These are phyloP conservation scores for Nasua narica DNA, from an alignment of 2,797 vertebrate genomes.

Conservation along the genomic window DNA sequence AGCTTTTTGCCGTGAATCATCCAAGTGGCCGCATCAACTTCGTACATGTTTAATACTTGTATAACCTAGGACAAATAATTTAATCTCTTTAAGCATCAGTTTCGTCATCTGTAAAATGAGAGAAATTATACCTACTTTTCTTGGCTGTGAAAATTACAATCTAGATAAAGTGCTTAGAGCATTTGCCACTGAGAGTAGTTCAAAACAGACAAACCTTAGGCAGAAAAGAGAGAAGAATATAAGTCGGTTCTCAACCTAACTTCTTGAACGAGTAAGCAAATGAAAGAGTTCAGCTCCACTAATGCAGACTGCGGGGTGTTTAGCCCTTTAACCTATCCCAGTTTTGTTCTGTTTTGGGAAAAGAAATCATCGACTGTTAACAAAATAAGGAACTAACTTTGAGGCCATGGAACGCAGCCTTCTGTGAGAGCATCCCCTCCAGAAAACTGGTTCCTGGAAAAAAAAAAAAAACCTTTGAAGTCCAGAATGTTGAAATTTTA, in stretches of 20 bases:
- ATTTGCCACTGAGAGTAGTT: background rate
- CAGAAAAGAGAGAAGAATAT: background rate
- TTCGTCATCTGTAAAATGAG: background rate
- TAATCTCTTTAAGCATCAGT: background rate
- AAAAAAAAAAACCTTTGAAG: background rate
- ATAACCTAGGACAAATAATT: background rate
- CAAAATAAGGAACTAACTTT: background rate
- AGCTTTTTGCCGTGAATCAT: background rate
- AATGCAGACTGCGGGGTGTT: background rate
- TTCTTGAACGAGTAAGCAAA: background rate
- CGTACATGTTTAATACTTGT: background rate
- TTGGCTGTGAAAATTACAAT: background rate
- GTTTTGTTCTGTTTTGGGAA: conserved; percentile 13
- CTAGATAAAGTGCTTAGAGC: background rate
- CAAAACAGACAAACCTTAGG: background rate
- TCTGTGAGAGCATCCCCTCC: background rate
- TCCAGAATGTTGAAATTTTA: background rate
- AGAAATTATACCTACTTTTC: background rate
- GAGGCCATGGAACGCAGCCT: background rate
- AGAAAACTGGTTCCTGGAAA: background rate
- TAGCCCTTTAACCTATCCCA: background rate
- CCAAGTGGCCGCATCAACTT: background rate
- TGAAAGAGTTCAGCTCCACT: background rate
- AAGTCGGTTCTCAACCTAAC: background rate
- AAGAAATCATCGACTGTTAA: conserved; percentile 29